Conservation (phyloP, 2,113 vertebrate species). For the Prietella phreatophila region DNA sequence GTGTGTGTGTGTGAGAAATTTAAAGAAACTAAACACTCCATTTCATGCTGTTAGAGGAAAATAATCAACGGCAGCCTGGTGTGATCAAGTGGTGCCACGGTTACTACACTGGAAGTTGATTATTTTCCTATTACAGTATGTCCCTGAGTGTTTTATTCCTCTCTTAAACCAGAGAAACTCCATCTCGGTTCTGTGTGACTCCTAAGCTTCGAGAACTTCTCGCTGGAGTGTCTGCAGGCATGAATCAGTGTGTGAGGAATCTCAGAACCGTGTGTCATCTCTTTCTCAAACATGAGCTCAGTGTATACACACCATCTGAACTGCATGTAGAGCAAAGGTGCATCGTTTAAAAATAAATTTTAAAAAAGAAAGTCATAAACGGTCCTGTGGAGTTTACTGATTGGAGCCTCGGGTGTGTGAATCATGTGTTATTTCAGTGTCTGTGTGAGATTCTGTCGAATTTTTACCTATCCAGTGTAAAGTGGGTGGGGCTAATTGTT, state of each 20-base stretch:
- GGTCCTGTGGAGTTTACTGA: background rate
- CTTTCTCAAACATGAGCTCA: constrained; percentile 2
- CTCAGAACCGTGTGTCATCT: background rate
- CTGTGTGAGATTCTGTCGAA: too few species aligned
- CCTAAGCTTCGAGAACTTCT: background rate
- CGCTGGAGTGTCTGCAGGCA: background rate
- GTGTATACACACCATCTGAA: background rate
- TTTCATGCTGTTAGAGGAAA: too few species aligned
- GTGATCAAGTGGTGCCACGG: too few species aligned
- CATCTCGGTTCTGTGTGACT: background rate
- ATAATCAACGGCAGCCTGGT: too few species aligned
- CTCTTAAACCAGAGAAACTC: background rate
- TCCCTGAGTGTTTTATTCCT: background rate
- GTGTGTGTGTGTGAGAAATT: too few species aligned
- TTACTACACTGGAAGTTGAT: too few species aligned
- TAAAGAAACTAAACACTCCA: too few species aligned
- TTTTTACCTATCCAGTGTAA: background rate
- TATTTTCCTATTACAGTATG: too few species aligned
- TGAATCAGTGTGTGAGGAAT: background rate
- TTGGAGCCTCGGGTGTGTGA: background rate
- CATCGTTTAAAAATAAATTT: too few species aligned
- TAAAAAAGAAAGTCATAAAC: too few species aligned
- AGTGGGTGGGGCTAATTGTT: background rate
- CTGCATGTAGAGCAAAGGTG: background rate
- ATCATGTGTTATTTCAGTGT: too few species aligned